Percentiles rank a stretch among this genome's conserved stretches.
Conservation (phyloP, 2,888 invertebrate species). For the Campaea margaritaria region DNA sequence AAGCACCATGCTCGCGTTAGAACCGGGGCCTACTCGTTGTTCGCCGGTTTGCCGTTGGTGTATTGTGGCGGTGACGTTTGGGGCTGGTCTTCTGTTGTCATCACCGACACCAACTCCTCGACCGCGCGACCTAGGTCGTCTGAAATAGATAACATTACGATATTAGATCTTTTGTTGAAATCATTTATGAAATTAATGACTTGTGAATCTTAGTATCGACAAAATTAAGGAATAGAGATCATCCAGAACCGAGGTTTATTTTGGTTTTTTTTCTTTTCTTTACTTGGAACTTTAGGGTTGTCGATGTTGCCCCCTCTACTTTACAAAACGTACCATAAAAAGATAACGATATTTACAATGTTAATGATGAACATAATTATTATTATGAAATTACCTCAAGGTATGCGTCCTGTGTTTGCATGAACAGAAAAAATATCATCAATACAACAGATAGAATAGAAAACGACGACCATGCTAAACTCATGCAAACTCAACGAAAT, state of each 20-base stretch:
- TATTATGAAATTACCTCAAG: conserved; percentile 76
- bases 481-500: conserved; percentile 41
- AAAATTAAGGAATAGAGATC: no score
- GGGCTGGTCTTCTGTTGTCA: conserved; percentile 91
- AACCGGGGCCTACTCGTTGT: conserved; percentile 59
- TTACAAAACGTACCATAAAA: not conserved
- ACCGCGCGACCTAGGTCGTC: conserved; percentile 95
- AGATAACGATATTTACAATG: conserved; percentile 8
- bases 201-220: no score
- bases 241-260: no score
- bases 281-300: no score
- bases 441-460: conserved; percentile 17
- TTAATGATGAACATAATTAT: no score
- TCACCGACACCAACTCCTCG: conserved; percentile 94
- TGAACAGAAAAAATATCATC: conserved; percentile 51
- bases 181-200: not conserved
- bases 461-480: conserved; percentile 41
- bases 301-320: no score
- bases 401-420: conserved; percentile 78
- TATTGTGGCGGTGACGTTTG: conserved; percentile 76
- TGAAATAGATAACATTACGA: conserved; percentile 59
- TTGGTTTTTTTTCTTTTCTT: no score
- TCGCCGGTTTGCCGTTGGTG: conserved; percentile 77
- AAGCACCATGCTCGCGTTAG: conserved; percentile 54
- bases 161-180: not conserved